Evolutionary conservation across 2,797 vertebrate species (phyloP), one percentile per base, ranked within the genome.

Genomic region (Malurus splendens): DNA sequence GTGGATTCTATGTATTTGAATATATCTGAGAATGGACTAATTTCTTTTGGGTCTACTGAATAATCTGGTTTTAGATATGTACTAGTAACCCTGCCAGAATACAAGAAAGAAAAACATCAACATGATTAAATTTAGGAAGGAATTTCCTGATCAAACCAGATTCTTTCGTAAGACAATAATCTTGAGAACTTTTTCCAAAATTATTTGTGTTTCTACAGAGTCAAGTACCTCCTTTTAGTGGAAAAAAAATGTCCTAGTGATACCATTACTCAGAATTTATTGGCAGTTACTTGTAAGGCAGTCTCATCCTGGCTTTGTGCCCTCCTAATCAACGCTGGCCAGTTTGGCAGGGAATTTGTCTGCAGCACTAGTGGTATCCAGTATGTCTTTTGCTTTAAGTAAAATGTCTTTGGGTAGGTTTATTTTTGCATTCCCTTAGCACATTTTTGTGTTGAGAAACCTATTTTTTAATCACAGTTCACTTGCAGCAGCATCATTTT

Each of bases 391-490:
- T 67, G 32, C 50, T 85, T 61, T 59, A 65, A 93, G 33, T 90
- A 54, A 70, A 36, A 48, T 68, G 73, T 57, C 9, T 55, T 72
- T 72, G 7, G 22, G 79, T 78, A n/a, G 20, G 14, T 42, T 91
- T 83, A 79, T 83, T 88, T 93, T 91, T 81, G 56, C 47, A 71
- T 93, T 73, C 65, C 30, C 33, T 50, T 65, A 87, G 56, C 38
- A 60, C 52, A 68, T 75, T 84, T 87, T 90, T 87, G 19, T 89
- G 70, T 90, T 87, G 90, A 84, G 83, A 12, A 13, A 66, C 61
- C 77, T 91, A 5, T 68, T 92, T 93, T 93, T 90, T 93, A 94
- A 86, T 89, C 77, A 76, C 45, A 74, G 79, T 89, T 92, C 87
- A 73, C 81, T 90, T 86, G 33, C 50, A 87, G 68, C 38, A 78